Evolutionary conservation across 2,888 invertebrate genomes (phyloP).

Genomic region (Folsomia manolachei): DNA sequence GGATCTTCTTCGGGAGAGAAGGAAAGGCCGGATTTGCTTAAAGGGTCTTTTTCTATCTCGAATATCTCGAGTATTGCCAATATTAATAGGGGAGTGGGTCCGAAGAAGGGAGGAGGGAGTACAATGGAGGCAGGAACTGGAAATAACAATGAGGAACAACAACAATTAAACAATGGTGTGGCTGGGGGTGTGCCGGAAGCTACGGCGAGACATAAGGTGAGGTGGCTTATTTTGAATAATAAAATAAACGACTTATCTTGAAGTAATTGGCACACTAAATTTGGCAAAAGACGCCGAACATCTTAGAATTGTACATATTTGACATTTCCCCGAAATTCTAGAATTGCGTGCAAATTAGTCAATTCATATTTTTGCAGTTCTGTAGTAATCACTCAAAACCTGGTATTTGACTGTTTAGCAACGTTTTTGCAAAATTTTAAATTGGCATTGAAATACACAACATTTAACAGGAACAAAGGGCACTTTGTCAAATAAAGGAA

Average conservation of each 20-base stretch:
- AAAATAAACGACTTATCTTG: neutral
- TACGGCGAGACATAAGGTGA: conserved; percentile 78
- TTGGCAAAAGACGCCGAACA: no score
- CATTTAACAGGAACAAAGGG: no score
- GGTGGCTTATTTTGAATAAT: conserved; percentile 49
- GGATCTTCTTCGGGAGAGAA: neutral
- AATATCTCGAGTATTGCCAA: conserved; percentile 52
- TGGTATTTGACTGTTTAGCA: no score
- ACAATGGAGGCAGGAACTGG: neutral
- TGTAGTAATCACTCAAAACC: no score
- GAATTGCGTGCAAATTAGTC: no score
- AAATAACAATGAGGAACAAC: neutral
- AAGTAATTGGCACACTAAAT: no score
- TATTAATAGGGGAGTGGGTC: conserved; percentile 40
- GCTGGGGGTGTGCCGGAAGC: conserved; percentile 58
- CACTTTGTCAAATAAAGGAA: no score
- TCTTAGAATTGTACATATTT: no score
- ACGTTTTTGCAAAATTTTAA: no score
- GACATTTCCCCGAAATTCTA: no score
- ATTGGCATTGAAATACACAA: no score
- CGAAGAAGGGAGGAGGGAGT: neutral
- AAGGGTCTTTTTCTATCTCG: conserved; percentile 67
- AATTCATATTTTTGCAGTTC: no score
- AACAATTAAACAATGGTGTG: neutral
- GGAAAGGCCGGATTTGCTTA: conserved; percentile 79